Percentiles rank a stretch among this genome's conserved stretches.
Conservation (phyloP, 2,113 vertebrate genomes). For the Cyanoderma ruficeps region DNA sequence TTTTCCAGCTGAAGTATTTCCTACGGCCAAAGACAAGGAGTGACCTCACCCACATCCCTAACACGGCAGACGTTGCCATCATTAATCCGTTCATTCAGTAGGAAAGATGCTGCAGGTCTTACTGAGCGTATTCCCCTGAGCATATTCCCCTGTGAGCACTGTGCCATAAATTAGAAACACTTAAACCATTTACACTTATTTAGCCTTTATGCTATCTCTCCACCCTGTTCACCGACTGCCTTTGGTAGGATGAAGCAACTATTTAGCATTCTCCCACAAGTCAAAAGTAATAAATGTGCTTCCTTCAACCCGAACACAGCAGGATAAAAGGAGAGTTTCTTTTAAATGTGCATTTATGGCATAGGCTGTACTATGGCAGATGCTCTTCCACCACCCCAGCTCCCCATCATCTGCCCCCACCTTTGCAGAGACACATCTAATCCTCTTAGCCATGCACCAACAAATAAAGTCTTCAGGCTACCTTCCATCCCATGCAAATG, state of each 20-base stretch:
- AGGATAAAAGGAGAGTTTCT: neutral
- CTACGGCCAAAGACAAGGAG: neutral
- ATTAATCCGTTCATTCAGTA: neutral
- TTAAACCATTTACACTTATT: conserved; percentile 47
- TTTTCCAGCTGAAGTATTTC: conserved; percentile 49
- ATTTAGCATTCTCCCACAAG: neutral
- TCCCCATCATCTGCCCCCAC: neutral
- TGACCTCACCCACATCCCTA: neutral
- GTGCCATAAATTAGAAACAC: conserved; percentile 19
- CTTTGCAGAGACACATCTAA: neutral
- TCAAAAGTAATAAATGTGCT: neutral
- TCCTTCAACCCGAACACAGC: neutral
- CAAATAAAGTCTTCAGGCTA: fast-evolving
- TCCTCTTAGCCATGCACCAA: neutral
- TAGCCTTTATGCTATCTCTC: conserved; percentile 7
- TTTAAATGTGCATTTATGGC: neutral
- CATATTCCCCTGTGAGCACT: neutral
- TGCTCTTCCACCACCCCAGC: neutral
- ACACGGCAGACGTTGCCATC: neutral
- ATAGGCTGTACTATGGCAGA: neutral
- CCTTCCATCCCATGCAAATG: neutral
- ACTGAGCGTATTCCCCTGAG: neutral
- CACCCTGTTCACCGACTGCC: neutral
- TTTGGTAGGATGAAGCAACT: neutral
- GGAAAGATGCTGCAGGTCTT: conserved; percentile 24